These are phyloP conservation scores for Sarcophaga carnaria DNA, from an alignment of 2,888 invertebrate genomes.

Conservation along the genomic window DNA sequence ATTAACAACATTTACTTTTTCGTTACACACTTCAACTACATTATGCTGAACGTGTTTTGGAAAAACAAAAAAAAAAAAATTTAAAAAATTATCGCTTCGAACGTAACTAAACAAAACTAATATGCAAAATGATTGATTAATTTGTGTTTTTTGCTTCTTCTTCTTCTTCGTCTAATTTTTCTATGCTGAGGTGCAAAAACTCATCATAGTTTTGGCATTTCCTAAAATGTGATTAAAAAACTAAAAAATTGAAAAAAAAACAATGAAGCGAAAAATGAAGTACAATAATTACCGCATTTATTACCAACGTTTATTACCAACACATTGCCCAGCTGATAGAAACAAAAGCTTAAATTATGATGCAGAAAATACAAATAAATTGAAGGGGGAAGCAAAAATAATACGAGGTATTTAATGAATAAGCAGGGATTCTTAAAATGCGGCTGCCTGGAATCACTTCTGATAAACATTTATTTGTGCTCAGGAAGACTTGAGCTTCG, in stretches of 20 bases:
- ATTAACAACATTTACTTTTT: slow-evolving; percentile 24
- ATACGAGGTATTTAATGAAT: not conserved
- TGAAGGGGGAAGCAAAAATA: not conserved
- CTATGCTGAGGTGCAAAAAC: slow-evolving; percentile 58
- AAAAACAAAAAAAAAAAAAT: no score
- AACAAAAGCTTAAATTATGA: slow-evolving; percentile 11
- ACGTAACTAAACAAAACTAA: not conserved
- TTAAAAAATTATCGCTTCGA: not conserved
- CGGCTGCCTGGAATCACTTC: no score
- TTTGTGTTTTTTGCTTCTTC: not conserved
- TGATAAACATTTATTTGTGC: no score
- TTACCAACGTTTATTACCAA: slow-evolving; percentile 64
- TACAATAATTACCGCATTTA: slow-evolving; percentile 69
- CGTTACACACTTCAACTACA: not conserved
- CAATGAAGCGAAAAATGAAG: slow-evolving; percentile 39
- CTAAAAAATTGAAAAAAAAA: not conserved
- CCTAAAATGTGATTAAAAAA: not conserved
- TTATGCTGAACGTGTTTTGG: not conserved
- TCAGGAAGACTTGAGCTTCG: no score
- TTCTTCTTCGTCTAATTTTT: not conserved
- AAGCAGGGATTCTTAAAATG: slow-evolving; percentile 40
- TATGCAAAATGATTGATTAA: slow-evolving; percentile 62
- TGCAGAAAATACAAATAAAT: not conserved
- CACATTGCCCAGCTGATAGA: slow-evolving; percentile 23
- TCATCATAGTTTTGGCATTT: slow-evolving; percentile 41